A percentile compares a stretch with the other conserved stretches of the same genome.
Evolutionary conservation across 2,888 invertebrate genomes (phyloP).

Genomic region (Andrena flavipes): DNA sequence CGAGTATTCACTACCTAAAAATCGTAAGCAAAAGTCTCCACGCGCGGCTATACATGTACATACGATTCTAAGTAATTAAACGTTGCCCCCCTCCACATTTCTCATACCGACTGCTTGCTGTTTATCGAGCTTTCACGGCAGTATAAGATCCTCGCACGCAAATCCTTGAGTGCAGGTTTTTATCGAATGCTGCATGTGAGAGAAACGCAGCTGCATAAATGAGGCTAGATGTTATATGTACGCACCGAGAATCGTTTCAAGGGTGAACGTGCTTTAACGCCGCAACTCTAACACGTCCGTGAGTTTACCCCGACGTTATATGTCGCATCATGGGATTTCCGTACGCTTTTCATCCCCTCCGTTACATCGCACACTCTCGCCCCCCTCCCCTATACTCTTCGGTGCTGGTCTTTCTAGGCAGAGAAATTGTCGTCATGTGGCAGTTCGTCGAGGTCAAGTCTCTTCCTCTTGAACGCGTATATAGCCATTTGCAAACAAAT

Average conservation of each 20-base stretch:
- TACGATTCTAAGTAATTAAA: conserved; percentile 17
- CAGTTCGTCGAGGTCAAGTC: conserved; percentile 18
- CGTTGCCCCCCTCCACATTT: not conserved
- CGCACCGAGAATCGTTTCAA: conserved; percentile 53
- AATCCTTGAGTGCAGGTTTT: conserved; percentile 31
- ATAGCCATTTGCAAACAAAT: conserved; percentile 28
- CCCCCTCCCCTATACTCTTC: conserved; percentile 10
- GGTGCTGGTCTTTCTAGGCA: conserved; percentile 23
- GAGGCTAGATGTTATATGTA: conserved; percentile 53
- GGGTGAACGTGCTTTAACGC: conserved; percentile 70
- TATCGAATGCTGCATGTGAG: conserved; percentile 33
- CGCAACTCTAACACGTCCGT: conserved; percentile 65
- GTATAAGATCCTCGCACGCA: conserved; percentile 15
- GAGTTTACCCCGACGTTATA: conserved; percentile 68
- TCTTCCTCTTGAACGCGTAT: conserved; percentile 27
- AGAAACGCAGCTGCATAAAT: conserved; percentile 65
- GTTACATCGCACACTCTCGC: conserved; percentile 60
- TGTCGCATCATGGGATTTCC: conserved; percentile 68
- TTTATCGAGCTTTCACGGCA: conserved; percentile 26
- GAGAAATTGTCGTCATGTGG: conserved; percentile 39
- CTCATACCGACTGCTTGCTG: not conserved
- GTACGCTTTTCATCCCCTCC: conserved; percentile 64
- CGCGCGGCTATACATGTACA: too few species aligned
- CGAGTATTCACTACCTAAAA: too few species aligned
- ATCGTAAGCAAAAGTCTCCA: too few species aligned